These are phyloP conservation scores for Xenops minutus DNA, from an alignment of 2,797 vertebrate genomes.

Conservation along the genomic window DNA sequence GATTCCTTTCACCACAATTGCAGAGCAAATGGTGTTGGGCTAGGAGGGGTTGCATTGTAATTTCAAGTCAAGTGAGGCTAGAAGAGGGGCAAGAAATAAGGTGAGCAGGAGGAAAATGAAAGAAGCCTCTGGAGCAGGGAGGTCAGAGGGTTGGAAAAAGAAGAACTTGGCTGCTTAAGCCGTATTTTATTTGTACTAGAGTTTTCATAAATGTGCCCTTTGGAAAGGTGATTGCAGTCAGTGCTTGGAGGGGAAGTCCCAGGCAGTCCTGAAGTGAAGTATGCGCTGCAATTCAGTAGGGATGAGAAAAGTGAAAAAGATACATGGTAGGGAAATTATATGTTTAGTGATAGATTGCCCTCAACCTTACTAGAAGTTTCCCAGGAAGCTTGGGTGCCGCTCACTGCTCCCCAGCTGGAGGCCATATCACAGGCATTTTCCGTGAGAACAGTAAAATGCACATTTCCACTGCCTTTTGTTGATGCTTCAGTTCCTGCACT, in stretches of 20 bases:
- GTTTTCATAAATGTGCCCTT: not conserved
- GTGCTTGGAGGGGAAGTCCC: not conserved
- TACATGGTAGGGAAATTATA: rapidly evolving
- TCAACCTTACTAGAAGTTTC: not conserved
- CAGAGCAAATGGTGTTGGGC: not conserved
- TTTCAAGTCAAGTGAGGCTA: not conserved
- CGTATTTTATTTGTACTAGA: not conserved
- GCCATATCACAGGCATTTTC: not conserved
- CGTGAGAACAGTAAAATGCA: not conserved
- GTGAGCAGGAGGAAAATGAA: not conserved
- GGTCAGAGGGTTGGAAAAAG: not conserved
- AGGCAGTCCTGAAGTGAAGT: rapidly evolving
- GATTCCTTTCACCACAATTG: not conserved
- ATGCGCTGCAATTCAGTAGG: rapidly evolving
- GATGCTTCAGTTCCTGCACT: not conserved
- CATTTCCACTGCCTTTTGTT: not conserved
- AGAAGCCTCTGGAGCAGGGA: not conserved
- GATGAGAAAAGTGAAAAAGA: not conserved
- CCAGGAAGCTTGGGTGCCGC: not conserved
- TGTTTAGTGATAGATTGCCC: not conserved
- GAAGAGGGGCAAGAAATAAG: not conserved
- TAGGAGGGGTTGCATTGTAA: not conserved
- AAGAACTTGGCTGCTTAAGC: not conserved
- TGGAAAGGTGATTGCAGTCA: not conserved
- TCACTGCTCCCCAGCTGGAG: not conserved